Evolutionary conservation across 2,113 vertebrate genomes (phyloP), one percentile per base, ranked within the genome.

Genomic region (human): DNA sequence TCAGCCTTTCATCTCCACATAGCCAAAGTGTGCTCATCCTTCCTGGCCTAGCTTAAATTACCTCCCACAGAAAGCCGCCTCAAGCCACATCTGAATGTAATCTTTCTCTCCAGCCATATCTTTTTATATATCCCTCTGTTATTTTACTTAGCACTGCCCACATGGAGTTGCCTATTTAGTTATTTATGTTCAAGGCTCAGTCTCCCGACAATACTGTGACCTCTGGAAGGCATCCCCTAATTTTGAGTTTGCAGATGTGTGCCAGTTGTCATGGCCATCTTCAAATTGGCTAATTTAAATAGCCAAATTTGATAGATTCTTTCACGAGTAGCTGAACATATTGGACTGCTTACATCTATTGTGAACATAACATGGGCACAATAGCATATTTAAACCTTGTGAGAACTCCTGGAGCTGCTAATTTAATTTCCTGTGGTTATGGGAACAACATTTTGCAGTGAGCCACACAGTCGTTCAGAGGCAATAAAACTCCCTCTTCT

Each of bases 351-450:
- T 76, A 22, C 5, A 78, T 89, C 72, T 92, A 66, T 59, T 86
- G 27, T 90, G 75, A 90, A n/a, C 2, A 23, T 75, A 76, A 70
- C 45, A 64, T 11, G 25, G 20, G 22, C 17, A 61, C 72, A 93
- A 43, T 45, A 96, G 81, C 68, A 80, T 18, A 70, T 80, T 88
- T 59, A 25, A 50, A 48, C n/a, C 38, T 97, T 88, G 27, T 64
- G 82, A 89, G 85, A 93, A 82, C 57, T 85, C 73, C 68, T 68
- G 40, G 30, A 88, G 4, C 40, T 95, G 86, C 57, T 80, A 73
- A 85, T 93, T 96, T 73, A 90, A 91, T 96, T 94, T 68, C 20
- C 52, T 93, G 4, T 89, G 38, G 17, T 90, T 93, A 52, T 25
- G 14, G 80, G 25, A 82, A 78, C 59, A 89, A 75, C 23, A 10